Percentiles rank a stretch among this genome's conserved stretches.
These are phyloP conservation scores for Drosophila kanapiae DNA, from an alignment of 1,140 invertebrate species.

Conservation along the genomic window DNA sequence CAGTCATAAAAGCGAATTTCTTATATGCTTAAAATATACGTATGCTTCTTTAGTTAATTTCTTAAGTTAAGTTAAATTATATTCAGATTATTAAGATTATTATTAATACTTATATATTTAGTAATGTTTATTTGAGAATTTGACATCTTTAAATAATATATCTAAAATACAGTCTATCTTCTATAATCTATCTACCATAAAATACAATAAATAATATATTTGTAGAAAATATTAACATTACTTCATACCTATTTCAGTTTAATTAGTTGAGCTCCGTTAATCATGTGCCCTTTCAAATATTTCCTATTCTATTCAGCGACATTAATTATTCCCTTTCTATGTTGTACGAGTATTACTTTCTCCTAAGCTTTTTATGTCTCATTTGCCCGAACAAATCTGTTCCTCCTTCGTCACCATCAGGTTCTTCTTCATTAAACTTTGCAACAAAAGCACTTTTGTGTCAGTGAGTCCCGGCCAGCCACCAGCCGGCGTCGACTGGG, in stretches of 20 bases:
- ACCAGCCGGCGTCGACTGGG: slow-evolving; percentile 8
- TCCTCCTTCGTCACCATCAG: slow-evolving; percentile 13
- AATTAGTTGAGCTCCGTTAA: background rate
- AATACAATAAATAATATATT: background rate
- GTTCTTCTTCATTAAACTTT: slow-evolving; percentile 65
- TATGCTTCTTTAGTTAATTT: too few species aligned
- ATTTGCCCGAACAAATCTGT: slow-evolving; percentile 30
- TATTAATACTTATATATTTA: too few species aligned
- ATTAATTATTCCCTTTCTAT: slow-evolving; percentile 29
- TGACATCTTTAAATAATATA: background rate
- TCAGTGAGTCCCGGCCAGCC: slow-evolving; percentile 56
- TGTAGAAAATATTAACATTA: background rate
- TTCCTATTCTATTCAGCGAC: slow-evolving; percentile 6
- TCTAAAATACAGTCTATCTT: too few species aligned
- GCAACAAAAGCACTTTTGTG: slow-evolving; percentile 83
- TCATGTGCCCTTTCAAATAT: slow-evolving; percentile 5
- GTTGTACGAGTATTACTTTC: slow-evolving; percentile 9
- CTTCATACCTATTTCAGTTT: background rate
- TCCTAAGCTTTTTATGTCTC: slow-evolving; percentile 28
- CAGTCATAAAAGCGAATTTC: too few species aligned
- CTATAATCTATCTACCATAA: too few species aligned
- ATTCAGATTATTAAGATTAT: too few species aligned
- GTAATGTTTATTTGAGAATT: background rate
- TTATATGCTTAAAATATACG: too few species aligned
- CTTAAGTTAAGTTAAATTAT: too few species aligned